Percentiles rank a stretch among this genome's conserved stretches.
Evolutionary conservation across 2,888 invertebrate genomes (phyloP).

Genomic region (Spilarctia lutea): DNA sequence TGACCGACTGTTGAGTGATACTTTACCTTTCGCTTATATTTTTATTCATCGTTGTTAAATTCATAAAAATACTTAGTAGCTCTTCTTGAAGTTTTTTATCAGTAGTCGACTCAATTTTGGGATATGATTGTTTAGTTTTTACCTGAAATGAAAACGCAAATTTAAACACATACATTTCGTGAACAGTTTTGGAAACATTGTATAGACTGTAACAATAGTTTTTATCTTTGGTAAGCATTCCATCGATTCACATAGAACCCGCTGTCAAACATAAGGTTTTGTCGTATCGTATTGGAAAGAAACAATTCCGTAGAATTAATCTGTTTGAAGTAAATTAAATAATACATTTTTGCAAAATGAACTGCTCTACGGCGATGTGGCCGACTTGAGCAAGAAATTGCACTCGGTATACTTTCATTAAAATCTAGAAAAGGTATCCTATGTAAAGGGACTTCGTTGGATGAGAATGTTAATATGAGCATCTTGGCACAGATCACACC

Average conservation of each 20-base stretch:
- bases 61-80: constrained; percentile 66
- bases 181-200: too few species aligned
- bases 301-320: constrained; percentile 46
- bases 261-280: constrained; percentile 71
- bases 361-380: constrained; percentile 96
- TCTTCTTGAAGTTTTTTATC: constrained; percentile 68
- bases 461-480: constrained; percentile 90
- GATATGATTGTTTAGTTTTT: constrained; percentile 57
- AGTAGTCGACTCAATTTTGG: constrained; percentile 69
- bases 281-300: constrained; percentile 60
- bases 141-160: constrained; percentile 54
- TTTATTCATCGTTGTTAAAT: constrained; percentile 66
- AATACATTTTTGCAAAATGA: constrained; percentile 68
- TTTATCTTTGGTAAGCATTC: constrained; percentile 58
- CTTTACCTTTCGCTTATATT: constrained; percentile 65
- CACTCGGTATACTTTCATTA: constrained; percentile 96
- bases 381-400: constrained; percentile 97
- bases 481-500: constrained; percentile 94
- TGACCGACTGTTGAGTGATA: background rate
- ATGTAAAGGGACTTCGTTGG: constrained; percentile 90
- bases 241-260: too few species aligned
- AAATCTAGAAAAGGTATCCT: constrained; percentile 91
- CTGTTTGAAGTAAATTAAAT: constrained; percentile 31
- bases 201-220: constrained; percentile 12
- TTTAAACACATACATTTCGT: background rate